Base-by-base conservation (phyloP, 2,113 vertebrate species). In the Oostethus manadensis region DNA sequence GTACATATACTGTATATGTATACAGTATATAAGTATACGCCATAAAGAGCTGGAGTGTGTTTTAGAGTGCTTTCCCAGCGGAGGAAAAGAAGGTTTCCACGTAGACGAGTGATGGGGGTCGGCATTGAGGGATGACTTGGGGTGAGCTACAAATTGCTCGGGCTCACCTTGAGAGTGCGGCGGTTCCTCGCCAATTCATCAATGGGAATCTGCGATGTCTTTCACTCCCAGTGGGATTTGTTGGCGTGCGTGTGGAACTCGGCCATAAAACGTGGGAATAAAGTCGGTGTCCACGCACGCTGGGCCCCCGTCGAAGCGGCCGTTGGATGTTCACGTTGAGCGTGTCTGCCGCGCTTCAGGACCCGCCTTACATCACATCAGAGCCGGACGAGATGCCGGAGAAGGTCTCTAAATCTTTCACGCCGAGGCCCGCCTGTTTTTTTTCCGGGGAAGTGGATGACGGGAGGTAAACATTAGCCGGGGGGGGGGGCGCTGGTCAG, bases 131-230 rank as follows among this genome's bases (percentile, higher is more conserved):
- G 68, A 78, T 70, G 79, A 73, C 60, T 51, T 22, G 56, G 67
- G 72, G 55, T 71, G 79, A 68, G 64, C 56, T 58, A 55, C 50
- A 71, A 80, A 81, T 78, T 78, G 66, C 72, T 64, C 59, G 66
- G 75, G 79, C 74, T 85, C 75, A 84, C 83, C 83, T 86, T 84
- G 81, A 83, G 82, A 73, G 74, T 23, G 53, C 73, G 3, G 38
- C 69, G 42, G 55, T 51, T n/a, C 71, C 68, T 76, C 62, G 5
- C 29, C 72, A 72, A 74, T 81, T 84, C 83, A 83, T 88, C 84
- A 86, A 79, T 84, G 46, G 62, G 79, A 7, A 86, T n/a, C n/a
- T n/a, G n/a, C n/a, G n/a, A 80, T 84, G 78, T 80, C 81, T 79
- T 21, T 49, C 81, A 50, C 80, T 77, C 68, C 68, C 72, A 58